These are phyloP conservation scores for Eulithis prunata DNA, from an alignment of 2,888 invertebrate species.

Conservation along the genomic window DNA sequence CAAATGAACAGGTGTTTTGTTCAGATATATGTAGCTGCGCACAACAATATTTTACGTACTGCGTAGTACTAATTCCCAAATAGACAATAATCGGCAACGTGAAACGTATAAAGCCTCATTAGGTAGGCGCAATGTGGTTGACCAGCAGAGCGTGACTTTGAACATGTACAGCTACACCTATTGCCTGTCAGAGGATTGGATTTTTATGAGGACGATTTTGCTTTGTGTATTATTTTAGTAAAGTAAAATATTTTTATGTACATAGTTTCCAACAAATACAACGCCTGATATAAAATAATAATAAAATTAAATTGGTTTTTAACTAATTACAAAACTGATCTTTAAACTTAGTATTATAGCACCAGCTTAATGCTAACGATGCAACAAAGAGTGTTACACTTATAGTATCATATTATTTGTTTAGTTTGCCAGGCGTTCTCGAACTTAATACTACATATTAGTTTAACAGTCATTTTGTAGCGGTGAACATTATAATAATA, in stretches of 20 bases:
- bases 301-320: too few species aligned
- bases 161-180: not conserved
- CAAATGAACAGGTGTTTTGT: too few species aligned
- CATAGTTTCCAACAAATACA: too few species aligned
- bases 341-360: not conserved
- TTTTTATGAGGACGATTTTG: not conserved
- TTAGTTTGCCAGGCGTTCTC: conserved; percentile 50
- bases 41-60: too few species aligned
- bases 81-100: conserved; percentile 4
- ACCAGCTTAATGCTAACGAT: conserved; percentile 45
- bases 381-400: conserved; percentile 56
- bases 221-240: too few species aligned
- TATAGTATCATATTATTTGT: conserved; percentile 50
- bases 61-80: not conserved
- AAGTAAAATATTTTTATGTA: too few species aligned
- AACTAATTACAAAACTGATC: too few species aligned
- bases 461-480: conserved; percentile 4
- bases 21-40: too few species aligned
- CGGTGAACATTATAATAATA: not conserved
- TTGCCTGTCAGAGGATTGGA: not conserved
- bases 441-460: conserved; percentile 43
- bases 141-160: conserved; percentile 7
- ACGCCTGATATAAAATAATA: too few species aligned
- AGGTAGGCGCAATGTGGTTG: conserved; percentile 6
- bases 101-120: conserved; percentile 8